phyloP scores from a whole-genome alignment of 2,797 vertebrate genomes.

The Eulemur coronatus region DNA sequence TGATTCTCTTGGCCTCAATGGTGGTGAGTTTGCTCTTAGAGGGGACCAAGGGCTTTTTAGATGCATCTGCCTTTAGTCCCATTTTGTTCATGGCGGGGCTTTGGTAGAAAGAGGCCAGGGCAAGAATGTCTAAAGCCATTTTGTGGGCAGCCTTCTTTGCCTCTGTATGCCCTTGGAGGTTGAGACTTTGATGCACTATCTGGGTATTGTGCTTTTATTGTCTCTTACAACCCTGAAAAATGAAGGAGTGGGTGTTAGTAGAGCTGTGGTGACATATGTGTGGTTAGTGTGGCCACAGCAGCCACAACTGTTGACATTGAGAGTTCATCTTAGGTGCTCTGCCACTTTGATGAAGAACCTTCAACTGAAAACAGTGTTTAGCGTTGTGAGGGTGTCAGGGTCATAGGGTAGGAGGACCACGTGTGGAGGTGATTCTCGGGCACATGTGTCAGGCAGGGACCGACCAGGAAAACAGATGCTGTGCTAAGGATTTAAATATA shows the following conservation, averaged over 20 bases:
- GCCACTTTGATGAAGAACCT: not conserved
- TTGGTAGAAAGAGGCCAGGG: not conserved
- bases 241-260: not conserved
- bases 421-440: not conserved
- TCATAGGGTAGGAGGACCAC: not conserved
- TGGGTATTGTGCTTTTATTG: not conserved
- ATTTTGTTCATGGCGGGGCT: not conserved
- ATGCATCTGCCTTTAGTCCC: not conserved
- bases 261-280: accelerated
- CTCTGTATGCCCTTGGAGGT: accelerated
- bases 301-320: accelerated
- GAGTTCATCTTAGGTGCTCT: not conserved
- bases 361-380: not conserved
- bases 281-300: not conserved
- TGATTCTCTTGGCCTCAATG: conserved; percentile 85
- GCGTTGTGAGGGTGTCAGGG: not conserved
- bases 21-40: conserved; percentile 79
- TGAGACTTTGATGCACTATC: accelerated
- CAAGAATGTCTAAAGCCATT: conserved; percentile 47
- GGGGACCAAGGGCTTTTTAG: conserved; percentile 52
- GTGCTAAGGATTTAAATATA: not conserved
- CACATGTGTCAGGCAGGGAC: not conserved
- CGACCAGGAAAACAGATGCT: not conserved
- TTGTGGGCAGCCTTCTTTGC: not conserved
- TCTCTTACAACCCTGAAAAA: not conserved